A percentile compares a stretch with the other conserved stretches of the same genome.
Evolutionary conservation across 2,113 vertebrate species (phyloP).

Genomic region (Uria lomvia): DNA sequence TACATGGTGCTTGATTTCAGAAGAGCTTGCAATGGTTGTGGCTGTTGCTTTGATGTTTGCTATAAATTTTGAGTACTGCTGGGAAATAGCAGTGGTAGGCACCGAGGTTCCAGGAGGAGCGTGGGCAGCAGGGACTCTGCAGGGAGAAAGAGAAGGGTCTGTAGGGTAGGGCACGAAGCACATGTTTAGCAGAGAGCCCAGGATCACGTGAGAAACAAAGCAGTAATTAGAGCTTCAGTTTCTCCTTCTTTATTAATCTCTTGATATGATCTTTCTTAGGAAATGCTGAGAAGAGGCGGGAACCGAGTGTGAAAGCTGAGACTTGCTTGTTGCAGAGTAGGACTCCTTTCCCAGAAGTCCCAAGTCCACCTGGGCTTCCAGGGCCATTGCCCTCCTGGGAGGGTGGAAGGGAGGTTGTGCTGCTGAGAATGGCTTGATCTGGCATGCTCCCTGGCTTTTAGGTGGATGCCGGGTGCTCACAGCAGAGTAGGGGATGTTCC

Average conservation of each 20-base stretch:
- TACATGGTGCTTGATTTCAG: background rate
- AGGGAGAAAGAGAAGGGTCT: background rate
- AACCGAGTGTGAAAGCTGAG: background rate
- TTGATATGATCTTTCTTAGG: background rate
- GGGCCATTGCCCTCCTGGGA: background rate
- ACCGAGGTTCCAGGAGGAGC: background rate
- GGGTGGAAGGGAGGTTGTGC: background rate
- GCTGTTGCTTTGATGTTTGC: background rate
- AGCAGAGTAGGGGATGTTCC: background rate
- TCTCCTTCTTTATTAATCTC: background rate
- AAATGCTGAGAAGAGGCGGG: background rate
- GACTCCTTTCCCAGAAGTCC: background rate
- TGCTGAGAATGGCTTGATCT: background rate
- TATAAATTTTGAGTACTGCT: background rate
- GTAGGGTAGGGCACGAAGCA: background rate
- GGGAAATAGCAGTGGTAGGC: background rate
- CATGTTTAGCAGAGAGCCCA: background rate
- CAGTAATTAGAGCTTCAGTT: background rate
- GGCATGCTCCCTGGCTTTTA: fast-evolving
- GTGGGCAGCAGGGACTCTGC: background rate
- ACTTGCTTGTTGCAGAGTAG: background rate
- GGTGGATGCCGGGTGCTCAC: background rate
- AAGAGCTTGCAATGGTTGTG: background rate
- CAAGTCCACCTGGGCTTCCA: background rate
- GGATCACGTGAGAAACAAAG: background rate